Conservation (phyloP, 2,113 vertebrate genomes). For the Mustelus asterias region DNA sequence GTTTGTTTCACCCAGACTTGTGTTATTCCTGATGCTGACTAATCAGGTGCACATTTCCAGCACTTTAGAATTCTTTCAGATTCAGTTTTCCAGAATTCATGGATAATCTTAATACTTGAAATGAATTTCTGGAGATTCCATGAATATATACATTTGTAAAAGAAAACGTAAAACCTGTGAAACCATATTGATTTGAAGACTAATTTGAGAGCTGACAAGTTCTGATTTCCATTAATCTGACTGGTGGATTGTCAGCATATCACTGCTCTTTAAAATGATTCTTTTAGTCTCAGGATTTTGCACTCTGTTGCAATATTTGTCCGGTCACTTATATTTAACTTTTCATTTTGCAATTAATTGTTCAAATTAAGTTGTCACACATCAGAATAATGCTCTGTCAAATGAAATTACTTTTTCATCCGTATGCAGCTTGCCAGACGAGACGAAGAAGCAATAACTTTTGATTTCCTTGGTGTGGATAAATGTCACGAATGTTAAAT, state of each 20-base stretch:
- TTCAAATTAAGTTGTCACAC: conserved; percentile 8
- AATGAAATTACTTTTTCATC: conserved; percentile 14
- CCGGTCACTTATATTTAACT: not conserved
- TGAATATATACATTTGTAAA: not conserved
- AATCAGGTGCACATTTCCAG: not conserved
- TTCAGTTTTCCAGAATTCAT: not conserved
- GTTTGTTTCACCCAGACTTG: not conserved
- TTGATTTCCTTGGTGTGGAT: not conserved
- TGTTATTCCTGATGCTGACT: not conserved
- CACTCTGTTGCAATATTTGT: not conserved
- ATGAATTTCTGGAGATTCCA: not conserved
- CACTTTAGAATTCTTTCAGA: not conserved
- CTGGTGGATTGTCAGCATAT: not conserved
- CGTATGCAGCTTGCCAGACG: not conserved
- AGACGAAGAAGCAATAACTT: conserved; percentile 5
- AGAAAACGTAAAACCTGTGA: not conserved
- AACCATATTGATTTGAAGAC: not conserved
- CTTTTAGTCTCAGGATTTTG: not conserved
- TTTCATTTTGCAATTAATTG: conserved; percentile 23
- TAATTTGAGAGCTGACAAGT: not conserved
- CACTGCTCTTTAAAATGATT: not conserved
- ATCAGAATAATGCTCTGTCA: conserved; percentile 20
- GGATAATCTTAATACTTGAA: not conserved
- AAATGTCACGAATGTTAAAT: not conserved
- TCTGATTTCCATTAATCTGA: not conserved